phyloP scores from a whole-genome alignment of 2,888 invertebrate genomes.

The Lasioglossum villosulum region DNA sequence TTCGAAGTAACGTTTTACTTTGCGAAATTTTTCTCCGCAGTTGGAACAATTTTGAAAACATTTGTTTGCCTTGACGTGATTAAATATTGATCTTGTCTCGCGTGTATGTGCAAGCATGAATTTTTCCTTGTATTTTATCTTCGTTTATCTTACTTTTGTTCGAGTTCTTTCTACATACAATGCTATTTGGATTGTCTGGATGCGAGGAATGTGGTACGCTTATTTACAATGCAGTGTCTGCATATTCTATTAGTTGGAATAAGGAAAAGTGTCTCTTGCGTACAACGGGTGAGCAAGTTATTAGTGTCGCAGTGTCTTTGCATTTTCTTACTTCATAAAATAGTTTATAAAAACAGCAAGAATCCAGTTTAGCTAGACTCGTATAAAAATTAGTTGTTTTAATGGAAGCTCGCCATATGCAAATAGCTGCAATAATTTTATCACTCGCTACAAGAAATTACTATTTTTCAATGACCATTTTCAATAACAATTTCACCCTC shows the following conservation, averaged over 20 bases:
- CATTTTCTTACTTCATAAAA: background rate
- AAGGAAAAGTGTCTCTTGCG: no score
- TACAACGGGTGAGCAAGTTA: background rate
- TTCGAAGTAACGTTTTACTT: no score
- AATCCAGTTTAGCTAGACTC: background rate
- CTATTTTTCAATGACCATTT: background rate
- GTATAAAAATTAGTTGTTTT: background rate
- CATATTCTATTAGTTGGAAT: conserved; percentile 1
- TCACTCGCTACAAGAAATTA: background rate
- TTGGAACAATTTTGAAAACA: background rate
- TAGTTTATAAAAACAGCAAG: background rate
- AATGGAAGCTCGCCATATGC: background rate
- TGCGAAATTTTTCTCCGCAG: background rate
- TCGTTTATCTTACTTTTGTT: background rate
- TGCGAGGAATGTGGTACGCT: background rate
- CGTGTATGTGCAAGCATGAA: background rate
- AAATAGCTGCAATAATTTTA: background rate
- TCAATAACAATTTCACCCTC: no score
- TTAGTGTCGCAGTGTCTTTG: background rate
- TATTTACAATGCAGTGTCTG: background rate
- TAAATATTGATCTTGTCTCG: background rate
- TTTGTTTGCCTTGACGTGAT: background rate
- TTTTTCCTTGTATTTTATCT: background rate
- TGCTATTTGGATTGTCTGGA: background rate
- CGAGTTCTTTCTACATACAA: background rate